Evolutionary conservation across 2,888 invertebrate species (phyloP), one percentile per base, ranked within the genome.

Genomic region (Drosophila nigricruria): DNA sequence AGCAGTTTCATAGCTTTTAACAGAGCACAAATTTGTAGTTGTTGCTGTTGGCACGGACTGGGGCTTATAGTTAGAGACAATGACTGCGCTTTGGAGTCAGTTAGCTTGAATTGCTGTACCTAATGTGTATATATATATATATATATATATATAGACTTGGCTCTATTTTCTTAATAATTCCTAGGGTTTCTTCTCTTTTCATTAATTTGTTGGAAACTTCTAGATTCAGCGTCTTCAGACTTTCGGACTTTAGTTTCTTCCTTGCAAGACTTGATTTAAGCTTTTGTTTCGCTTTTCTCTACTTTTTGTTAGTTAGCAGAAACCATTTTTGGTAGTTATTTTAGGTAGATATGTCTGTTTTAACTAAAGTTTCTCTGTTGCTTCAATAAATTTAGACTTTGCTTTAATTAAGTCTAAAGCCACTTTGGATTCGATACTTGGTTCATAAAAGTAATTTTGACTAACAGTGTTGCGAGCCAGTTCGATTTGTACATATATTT

Each of bases 21-120:
- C 27, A 5, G 5, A 6, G 47, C 18, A 5, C 49, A 49, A 49
- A 18, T 30, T 49, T 30, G 18, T 30, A 18, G 49, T 18, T 49
- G 30, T 30, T 49, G 49, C 30, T 14, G 47, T 10, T 47, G n/a
- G 27, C 47, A 0, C 3, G 12, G 12, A 18, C 30, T 30, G 18
- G 49, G 30, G 18, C 3, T 10, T 27, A n/a, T 10, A n/a, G 27
- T n/a, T 47, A 47, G 27, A 47, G n/a, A 25, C 30, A 32, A 30
- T 30, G 49, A 32, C 49, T 30, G 8, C 18, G 12, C 30, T 49
- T 20, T 18, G 30, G 18, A 49, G 49, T 32, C 30, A 49, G 30
- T 47, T 47, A 27, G 23, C 47, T 47, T 12, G 18, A 47, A 47
- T 47, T 47, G 47, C 27, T 47, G 5, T n/a, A 27, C 5, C n/a